phyloP scores from a whole-genome alignment of 1,140 invertebrate genomes.

The Bombus confusus region DNA sequence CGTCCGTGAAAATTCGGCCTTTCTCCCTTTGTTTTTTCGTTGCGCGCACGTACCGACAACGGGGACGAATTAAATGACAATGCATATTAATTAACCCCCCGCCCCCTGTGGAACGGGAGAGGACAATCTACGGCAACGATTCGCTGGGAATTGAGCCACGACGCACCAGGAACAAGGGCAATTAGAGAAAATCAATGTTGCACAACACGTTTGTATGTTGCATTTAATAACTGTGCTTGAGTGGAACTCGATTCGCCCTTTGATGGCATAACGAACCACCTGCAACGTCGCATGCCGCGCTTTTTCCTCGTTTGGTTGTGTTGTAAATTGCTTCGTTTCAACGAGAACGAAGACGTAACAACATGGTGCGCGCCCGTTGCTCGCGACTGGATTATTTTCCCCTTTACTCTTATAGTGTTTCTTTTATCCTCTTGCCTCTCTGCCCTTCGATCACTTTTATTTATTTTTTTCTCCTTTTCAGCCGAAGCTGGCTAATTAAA shows the following conservation, averaged over 20 bases:
- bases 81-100: slow-evolving; percentile 45
- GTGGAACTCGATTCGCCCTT: slow-evolving; percentile 40
- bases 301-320: neutral
- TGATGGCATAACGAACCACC: slow-evolving; percentile 18
- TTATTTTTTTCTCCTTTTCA: too few species aligned
- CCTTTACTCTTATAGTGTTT: neutral
- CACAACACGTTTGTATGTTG: slow-evolving; percentile 52
- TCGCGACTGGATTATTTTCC: neutral
- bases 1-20: neutral
- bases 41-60: neutral
- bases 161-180: slow-evolving; percentile 46
- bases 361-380: neutral
- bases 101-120: neutral
- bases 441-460: too few species aligned
- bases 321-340: neutral
- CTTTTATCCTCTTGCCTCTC: too few species aligned
- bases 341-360: slow-evolving; percentile 5
- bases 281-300: neutral
- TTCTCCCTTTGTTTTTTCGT: neutral
- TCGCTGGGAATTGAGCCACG: slow-evolving; percentile 30
- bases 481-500: neutral
- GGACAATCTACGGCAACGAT: slow-evolving; percentile 47
- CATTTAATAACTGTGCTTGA: slow-evolving; percentile 49
- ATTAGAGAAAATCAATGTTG: slow-evolving; percentile 61
- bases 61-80: slow-evolving; percentile 48